Conservation (phyloP, 1,140 invertebrate genomes). For the Aethina tumida region DNA sequence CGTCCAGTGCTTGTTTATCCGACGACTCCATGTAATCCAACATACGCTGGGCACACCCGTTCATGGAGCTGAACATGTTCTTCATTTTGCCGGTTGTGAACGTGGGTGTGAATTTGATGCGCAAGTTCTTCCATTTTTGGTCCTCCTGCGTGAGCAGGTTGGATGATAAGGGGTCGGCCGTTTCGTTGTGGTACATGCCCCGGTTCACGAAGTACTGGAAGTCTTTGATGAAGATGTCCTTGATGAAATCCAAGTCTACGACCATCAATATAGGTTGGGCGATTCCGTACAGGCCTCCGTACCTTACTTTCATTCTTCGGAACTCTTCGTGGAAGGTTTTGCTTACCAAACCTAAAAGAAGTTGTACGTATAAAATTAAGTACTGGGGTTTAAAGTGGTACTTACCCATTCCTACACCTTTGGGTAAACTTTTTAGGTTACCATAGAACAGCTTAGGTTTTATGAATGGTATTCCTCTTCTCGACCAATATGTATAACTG, state of each 20-base stretch:
- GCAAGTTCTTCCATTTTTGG: not conserved
- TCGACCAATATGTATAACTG: conserved; percentile 16
- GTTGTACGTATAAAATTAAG: too few relatives aligned
- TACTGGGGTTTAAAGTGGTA: too few relatives aligned
- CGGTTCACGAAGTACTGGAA: conserved; percentile 40
- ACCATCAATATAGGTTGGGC: conserved; percentile 17
- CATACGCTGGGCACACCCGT: not conserved
- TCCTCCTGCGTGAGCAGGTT: conserved; percentile 17
- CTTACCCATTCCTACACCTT: too few relatives aligned
- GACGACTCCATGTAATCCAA: too few relatives aligned
- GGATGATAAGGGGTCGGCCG: conserved; percentile 39
- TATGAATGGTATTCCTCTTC: conserved; percentile 11
- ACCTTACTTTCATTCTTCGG: too few relatives aligned
- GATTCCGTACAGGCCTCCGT: conserved; percentile 15
- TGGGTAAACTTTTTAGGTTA: too few relatives aligned
- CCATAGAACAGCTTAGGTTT: conserved; percentile 15
- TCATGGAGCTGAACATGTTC: not conserved
- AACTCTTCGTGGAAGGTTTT: too few relatives aligned
- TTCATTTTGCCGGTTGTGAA: conserved; percentile 1
- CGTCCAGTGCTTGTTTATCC: too few relatives aligned
- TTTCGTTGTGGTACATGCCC: conserved; percentile 33
- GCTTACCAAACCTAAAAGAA: too few relatives aligned
- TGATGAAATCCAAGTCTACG: conserved; percentile 40
- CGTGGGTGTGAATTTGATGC: not conserved
- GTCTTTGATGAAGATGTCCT: conserved; percentile 38